phyloP scores from a whole-genome alignment of 2,888 invertebrate genomes.

The Drosophila meridionalis region DNA sequence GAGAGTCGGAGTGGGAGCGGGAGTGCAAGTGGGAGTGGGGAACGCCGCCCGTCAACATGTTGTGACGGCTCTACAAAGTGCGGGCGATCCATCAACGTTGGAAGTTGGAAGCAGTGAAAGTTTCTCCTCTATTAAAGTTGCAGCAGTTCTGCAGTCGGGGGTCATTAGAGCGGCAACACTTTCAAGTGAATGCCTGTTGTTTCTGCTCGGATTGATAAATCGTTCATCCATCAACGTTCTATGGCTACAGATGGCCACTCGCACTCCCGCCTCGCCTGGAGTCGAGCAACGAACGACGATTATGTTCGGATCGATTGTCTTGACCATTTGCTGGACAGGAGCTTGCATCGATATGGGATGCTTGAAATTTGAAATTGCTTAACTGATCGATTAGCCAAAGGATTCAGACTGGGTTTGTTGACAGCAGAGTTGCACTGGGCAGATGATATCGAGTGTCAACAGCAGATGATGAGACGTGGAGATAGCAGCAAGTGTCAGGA shows the following conservation, averaged over 20 bases:
- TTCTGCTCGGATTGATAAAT: constrained; percentile 21
- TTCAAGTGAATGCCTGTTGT: constrained; percentile 22
- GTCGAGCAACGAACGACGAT: background rate
- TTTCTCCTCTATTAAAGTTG: constrained; percentile 26
- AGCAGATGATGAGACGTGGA: too few relatives aligned
- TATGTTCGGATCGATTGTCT: constrained; percentile 6
- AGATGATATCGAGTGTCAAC: too few relatives aligned
- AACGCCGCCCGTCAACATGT: constrained; percentile 57
- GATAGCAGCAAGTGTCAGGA: too few relatives aligned
- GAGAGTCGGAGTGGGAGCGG: background rate
- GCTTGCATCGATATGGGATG: background rate
- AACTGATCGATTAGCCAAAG: background rate
- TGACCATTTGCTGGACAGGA: background rate
- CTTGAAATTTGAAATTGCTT: background rate
- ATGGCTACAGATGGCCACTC: background rate
- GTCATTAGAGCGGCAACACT: constrained; percentile 43
- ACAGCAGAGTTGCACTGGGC: background rate
- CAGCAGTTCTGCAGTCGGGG: constrained; percentile 26
- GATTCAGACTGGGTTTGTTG: background rate
- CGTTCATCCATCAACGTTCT: constrained; percentile 19
- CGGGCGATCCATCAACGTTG: constrained; percentile 73
- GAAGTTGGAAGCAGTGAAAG: constrained; percentile 24
- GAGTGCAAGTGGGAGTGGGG: too few relatives aligned
- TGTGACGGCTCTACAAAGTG: constrained; percentile 67
- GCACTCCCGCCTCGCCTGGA: background rate